Percentiles rank a stretch among this genome's conserved stretches.
Conservation (phyloP, 2,888 invertebrate species). For the Caenorhabditis sp. region DNA sequence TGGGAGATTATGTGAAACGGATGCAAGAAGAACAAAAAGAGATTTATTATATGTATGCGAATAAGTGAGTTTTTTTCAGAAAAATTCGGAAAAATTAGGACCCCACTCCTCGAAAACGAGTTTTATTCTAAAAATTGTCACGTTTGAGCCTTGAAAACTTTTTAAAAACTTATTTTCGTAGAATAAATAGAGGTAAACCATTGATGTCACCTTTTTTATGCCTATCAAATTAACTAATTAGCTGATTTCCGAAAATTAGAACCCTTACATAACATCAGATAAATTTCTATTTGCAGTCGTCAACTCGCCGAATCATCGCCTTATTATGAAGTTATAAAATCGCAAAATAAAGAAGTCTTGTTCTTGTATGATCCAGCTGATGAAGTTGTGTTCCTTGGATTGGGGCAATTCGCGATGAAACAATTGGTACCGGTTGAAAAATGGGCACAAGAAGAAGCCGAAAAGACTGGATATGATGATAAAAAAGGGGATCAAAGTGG, state of each 20-base stretch:
- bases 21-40: constrained; percentile 84
- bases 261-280: not conserved
- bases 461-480: constrained; percentile 62
- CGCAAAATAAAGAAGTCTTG: constrained; percentile 86
- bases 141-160: too few species aligned
- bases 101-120: too few species aligned
- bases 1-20: constrained; percentile 83
- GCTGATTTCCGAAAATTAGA: not conserved
- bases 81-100: not conserved
- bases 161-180: too few species aligned
- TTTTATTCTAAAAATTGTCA: too few species aligned
- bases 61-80: constrained; percentile 78
- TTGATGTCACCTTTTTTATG: constrained; percentile 8
- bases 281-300: constrained; percentile 78
- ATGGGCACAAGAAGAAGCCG: constrained; percentile 77
- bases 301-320: constrained; percentile 90
- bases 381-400: constrained; percentile 80
- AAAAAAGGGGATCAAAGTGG: constrained; percentile 58
- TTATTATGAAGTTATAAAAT: constrained; percentile 89
- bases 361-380: constrained; percentile 98
- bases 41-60: constrained; percentile 91
- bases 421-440: constrained; percentile 88
- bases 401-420: constrained; percentile 85
- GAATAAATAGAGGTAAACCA: too few species aligned
- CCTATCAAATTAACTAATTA: too few species aligned